phyloP scores from a whole-genome alignment of 2,888 invertebrate species.

The Pollenia amentaria region DNA sequence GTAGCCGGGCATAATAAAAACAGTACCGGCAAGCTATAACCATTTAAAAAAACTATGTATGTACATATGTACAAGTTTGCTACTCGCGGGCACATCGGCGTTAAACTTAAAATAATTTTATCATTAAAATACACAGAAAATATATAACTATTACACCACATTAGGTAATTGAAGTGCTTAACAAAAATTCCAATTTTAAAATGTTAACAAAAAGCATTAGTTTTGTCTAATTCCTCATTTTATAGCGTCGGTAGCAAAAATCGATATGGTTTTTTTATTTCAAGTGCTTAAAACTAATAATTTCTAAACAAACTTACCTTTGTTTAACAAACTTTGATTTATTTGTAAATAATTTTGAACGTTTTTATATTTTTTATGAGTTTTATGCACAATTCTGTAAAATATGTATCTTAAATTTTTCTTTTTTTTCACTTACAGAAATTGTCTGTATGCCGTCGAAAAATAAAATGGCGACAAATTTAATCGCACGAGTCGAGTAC shows the following conservation, averaged over 20 bases:
- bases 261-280: constrained; percentile 6
- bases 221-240: not conserved
- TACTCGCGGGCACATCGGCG: too few relatives aligned
- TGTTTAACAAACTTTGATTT: not conserved
- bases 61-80: too few relatives aligned
- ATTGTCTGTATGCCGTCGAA: constrained; percentile 25
- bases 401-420: constrained; percentile 9
- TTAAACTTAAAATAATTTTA: too few relatives aligned
- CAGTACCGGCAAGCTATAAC: too few relatives aligned
- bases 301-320: constrained; percentile 8
- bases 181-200: too few relatives aligned
- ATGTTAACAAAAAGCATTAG: too few relatives aligned
- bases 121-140: too few relatives aligned
- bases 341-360: not conserved
- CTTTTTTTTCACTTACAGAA: not conserved
- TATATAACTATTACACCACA: too few relatives aligned
- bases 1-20: too few relatives aligned
- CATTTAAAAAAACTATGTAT: too few relatives aligned
- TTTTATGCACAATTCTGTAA: not conserved
- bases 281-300: not conserved
- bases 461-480: constrained; percentile 55
- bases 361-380: not conserved
- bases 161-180: too few relatives aligned
- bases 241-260: not conserved
- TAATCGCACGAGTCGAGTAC: constrained; percentile 7